Base-by-base conservation (phyloP, 2,113 vertebrate species). In the Oncorhynchus kisutch region DNA sequence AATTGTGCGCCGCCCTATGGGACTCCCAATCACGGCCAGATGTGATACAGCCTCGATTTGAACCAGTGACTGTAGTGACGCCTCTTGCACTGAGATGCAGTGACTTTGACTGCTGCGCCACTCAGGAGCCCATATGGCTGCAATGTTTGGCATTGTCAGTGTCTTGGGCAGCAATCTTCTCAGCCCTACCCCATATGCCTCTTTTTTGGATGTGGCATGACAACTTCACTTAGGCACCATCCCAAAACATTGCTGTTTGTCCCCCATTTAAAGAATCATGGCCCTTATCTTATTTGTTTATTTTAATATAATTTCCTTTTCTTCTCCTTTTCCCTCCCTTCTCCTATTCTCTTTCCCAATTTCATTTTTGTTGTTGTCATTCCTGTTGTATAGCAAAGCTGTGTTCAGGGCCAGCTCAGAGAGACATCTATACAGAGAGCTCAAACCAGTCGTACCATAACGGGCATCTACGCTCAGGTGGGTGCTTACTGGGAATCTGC, bases 401-500 rank as follows among this genome's bases (percentile, higher is more conserved):
- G 92, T 92, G 91, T 91, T 90, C 95, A 90, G 93, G 93, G 92
- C 90, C 94, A 83, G 91, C 90, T 85, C 92, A 93, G 91, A 92
- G 86, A 86, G 94, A 95, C 68, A 86, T 94, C 85, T 94, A 87
- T 94, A 94, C 93, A 91, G 93, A 94, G 86, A 92, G 79, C 92
- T 91, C 91, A 91, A 92, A 92, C 92, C 85, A 92, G 88, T 90
- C 94, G 82, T 94, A 90, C 91, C 92, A 92, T 86, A 94, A 94
- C 83, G 94, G 93, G 91, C 93, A 92, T 89, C 93, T 95, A 70
- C 94, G 92, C 91, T 92, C 95, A 96, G 95, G 95, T 96, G 93
- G 90, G 94, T 95, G 11, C 69, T 25, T 25, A 49, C 18, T 88
- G 92, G 90, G 92, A 84, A 24, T 22, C 14, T 2, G 24, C 69